Conservation (phyloP, 2,113 vertebrate species). For the Lepus timidus region DNA sequence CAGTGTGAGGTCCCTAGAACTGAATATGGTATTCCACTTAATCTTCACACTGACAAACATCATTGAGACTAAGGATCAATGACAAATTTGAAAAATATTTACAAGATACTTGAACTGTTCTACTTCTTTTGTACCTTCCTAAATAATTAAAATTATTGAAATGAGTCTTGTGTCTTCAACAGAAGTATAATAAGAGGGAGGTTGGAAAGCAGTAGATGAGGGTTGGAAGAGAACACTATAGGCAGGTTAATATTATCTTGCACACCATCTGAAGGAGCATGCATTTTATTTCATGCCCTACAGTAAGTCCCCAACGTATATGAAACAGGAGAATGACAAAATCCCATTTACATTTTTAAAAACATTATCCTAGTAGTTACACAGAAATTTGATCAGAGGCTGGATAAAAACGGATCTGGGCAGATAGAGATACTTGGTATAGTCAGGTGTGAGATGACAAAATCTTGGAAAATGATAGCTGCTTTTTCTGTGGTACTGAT, state of each 20-base stretch:
- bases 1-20: neutral
- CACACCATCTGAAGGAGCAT: rapidly evolving
- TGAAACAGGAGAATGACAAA: neutral
- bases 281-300: neutral
- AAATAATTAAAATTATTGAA: neutral
- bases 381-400: neutral
- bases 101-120: neutral
- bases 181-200: neutral
- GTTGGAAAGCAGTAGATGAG: neutral
- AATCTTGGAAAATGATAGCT: neutral
- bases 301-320: neutral
- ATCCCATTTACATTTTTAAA: neutral
- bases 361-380: neutral
- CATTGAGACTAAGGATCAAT: neutral
- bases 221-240: neutral
- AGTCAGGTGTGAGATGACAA: neutral
- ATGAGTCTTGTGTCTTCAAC: neutral
- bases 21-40: neutral
- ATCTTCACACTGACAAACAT: conserved; percentile 4
- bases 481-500: neutral
- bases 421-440: neutral
- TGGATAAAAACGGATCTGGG: neutral
- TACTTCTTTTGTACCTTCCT: neutral
- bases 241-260: neutral
- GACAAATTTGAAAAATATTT: neutral